Percentiles rank a stretch among this genome's conserved stretches.
These are phyloP conservation scores for Pollimyrus isidori DNA, from an alignment of 2,113 vertebrate genomes.

Conservation along the genomic window DNA sequence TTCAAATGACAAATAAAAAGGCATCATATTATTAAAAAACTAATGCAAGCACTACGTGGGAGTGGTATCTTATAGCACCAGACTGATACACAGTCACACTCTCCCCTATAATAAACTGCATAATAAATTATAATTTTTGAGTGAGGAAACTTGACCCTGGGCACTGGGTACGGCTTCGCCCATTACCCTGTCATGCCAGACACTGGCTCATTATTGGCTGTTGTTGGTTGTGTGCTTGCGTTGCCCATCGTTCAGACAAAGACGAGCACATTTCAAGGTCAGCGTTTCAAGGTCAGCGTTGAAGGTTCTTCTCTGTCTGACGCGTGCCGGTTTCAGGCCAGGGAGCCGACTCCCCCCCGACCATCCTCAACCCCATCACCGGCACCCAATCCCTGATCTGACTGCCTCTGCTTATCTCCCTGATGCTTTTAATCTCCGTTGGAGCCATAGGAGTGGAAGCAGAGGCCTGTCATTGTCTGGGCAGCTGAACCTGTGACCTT, in stretches of 20 bases:
- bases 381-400: slow-evolving; percentile 28
- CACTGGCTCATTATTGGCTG: slow-evolving; percentile 30
- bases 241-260: slow-evolving; percentile 34
- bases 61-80: not conserved
- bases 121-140: not conserved
- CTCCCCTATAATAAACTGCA: not conserved
- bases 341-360: slow-evolving; percentile 39
- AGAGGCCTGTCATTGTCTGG: slow-evolving; percentile 63
- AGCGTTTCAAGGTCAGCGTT: slow-evolving; percentile 56
- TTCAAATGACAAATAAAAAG: not conserved
- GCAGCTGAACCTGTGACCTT: slow-evolving; percentile 68
- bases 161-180: not conserved
- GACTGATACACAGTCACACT: not conserved
- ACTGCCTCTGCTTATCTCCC: slow-evolving; percentile 58
- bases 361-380: not conserved
- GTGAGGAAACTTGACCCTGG: not conserved
- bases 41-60: not conserved
- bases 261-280: slow-evolving; percentile 56
- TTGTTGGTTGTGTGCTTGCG: slow-evolving; percentile 43
- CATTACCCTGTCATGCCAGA: slow-evolving; percentile 24
- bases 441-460: slow-evolving; percentile 53
- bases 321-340: slow-evolving; percentile 44
- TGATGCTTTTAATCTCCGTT: slow-evolving; percentile 59
- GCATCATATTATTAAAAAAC: not conserved
- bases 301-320: slow-evolving; percentile 48